These are phyloP conservation scores for Enteromius radiatus DNA, from an alignment of 2,797 vertebrate species.

Conservation along the genomic window DNA sequence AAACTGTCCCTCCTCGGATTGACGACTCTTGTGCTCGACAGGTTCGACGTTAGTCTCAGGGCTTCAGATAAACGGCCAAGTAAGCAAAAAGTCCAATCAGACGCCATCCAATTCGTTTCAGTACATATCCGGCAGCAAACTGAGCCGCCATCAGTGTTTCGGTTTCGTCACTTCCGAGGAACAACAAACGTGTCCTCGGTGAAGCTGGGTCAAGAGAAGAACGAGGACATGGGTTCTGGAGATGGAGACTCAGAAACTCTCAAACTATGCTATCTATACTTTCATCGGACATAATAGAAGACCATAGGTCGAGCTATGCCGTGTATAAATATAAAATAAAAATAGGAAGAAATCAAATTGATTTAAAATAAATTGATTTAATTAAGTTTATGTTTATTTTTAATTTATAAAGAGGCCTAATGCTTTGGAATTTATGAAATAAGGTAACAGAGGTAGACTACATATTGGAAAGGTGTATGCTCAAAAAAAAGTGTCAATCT, in stretches of 20 bases:
- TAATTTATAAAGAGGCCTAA: not conserved
- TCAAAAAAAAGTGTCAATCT: not conserved
- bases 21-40: constrained; percentile 34
- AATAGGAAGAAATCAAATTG: not conserved
- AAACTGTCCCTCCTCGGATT: not conserved
- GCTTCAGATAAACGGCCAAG: constrained; percentile 60
- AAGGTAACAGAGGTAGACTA: no score
- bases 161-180: constrained; percentile 79
- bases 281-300: not conserved
- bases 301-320: not conserved
- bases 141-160: constrained; percentile 81
- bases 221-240: not conserved
- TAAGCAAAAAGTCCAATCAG: constrained; percentile 67
- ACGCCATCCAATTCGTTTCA: constrained; percentile 73
- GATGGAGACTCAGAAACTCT: not conserved
- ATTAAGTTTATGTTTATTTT: not conserved
- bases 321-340: not conserved
- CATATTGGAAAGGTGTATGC: not conserved
- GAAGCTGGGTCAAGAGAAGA: constrained; percentile 7
- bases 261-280: no score
- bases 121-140: constrained; percentile 81
- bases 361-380: no score
- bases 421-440: not conserved
- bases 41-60: constrained; percentile 39
- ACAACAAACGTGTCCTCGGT: constrained; percentile 13